These are phyloP conservation scores for Scotopteryx bipunctaria DNA, from an alignment of 2,888 invertebrate species.

Conservation along the genomic window DNA sequence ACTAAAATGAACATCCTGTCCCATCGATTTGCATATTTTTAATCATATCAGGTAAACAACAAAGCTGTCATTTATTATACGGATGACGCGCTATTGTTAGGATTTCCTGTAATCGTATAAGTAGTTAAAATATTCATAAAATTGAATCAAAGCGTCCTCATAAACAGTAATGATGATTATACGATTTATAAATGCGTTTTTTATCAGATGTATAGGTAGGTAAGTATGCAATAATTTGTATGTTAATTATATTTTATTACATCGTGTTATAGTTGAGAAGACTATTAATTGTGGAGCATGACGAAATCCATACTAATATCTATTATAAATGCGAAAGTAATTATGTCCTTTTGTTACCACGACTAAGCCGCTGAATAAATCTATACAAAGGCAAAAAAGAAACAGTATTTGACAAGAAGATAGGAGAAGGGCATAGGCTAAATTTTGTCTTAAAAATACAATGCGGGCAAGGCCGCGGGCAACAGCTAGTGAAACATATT, in stretches of 20 bases:
- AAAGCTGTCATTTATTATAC: conserved; percentile 65
- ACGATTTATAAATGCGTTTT: conserved; percentile 53
- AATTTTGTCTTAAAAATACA: too few relatives aligned
- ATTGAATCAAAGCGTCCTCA: conserved; percentile 70
- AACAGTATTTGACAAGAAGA: too few relatives aligned
- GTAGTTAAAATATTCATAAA: conserved; percentile 68
- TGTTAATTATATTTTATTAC: conserved; percentile 7
- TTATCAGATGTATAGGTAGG: conserved; percentile 7
- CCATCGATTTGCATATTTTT: conserved; percentile 83
- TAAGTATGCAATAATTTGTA: conserved; percentile 8
- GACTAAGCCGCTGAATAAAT: too few relatives aligned
- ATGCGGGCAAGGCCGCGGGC: too few relatives aligned
- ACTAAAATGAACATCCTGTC: conserved; percentile 80
- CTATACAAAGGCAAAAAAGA: too few relatives aligned
- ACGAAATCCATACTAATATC: too few relatives aligned
- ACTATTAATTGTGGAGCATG: background rate
- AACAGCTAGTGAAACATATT: too few relatives aligned
- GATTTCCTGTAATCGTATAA: conserved; percentile 66
- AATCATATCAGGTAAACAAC: conserved; percentile 76
- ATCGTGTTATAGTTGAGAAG: background rate
- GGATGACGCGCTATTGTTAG: conserved; percentile 68
- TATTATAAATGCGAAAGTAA: too few relatives aligned
- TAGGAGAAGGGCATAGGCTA: too few relatives aligned
- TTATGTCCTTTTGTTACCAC: too few relatives aligned
- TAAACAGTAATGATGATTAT: conserved; percentile 70